These are phyloP conservation scores for Microplitis mediator DNA, from an alignment of 1,140 invertebrate species.

Conservation along the genomic window DNA sequence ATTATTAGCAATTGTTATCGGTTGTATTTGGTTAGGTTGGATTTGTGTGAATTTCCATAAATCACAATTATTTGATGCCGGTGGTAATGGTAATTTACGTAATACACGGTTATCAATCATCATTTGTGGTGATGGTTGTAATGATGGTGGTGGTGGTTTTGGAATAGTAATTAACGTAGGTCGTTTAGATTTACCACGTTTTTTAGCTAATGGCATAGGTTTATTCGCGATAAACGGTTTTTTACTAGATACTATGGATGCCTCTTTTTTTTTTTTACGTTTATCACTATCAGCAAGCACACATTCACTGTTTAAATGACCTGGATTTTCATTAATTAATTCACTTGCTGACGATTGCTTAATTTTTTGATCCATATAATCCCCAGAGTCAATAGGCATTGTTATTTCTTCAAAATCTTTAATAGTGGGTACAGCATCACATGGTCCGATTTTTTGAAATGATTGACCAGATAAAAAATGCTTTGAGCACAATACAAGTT, in stretches of 20 bases:
- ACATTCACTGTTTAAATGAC: too few relatives aligned
- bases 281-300: not conserved
- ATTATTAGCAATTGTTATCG: constrained; percentile 52
- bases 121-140: not conserved
- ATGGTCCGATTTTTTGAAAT: constrained; percentile 54
- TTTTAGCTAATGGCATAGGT: constrained; percentile 57
- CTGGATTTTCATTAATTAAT: constrained; percentile 15
- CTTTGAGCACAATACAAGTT: constrained; percentile 56
- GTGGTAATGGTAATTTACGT: constrained; percentile 54
- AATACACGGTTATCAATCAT: constrained; percentile 46
- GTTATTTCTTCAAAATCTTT: constrained; percentile 19
- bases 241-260: constrained; percentile 55
- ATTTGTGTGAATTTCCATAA: constrained; percentile 52
- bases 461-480: constrained; percentile 56
- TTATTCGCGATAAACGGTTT: constrained; percentile 58
- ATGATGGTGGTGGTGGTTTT: constrained; percentile 28
- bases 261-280: constrained; percentile 29
- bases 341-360: constrained; percentile 13
- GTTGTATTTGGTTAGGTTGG: constrained; percentile 50
- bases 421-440: constrained; percentile 57
- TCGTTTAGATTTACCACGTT: constrained; percentile 55
- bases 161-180: constrained; percentile 57
- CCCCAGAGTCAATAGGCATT: not conserved
- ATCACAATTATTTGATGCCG: constrained; percentile 30
- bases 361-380: not conserved